Conservation (phyloP, 2,888 invertebrate species). For the Calameuta pallipes region DNA sequence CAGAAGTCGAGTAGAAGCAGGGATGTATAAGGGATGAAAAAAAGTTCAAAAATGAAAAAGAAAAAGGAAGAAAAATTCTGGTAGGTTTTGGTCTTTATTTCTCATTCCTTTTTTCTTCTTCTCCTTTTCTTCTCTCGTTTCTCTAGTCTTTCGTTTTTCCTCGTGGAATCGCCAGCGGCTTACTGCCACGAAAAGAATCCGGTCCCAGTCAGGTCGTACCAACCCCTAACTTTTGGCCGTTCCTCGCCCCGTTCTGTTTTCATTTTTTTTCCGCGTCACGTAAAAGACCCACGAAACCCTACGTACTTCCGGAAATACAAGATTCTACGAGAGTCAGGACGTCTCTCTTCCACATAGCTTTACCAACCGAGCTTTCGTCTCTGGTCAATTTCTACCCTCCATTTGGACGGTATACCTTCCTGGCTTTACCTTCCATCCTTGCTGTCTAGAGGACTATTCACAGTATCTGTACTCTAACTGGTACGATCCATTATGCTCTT, state of each 20-base stretch:
- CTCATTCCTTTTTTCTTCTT: not conserved
- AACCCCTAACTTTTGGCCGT: not conserved
- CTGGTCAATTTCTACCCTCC: slow-evolving; percentile 22
- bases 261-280: slow-evolving; percentile 15
- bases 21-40: slow-evolving; percentile 1
- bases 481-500: slow-evolving; percentile 1
- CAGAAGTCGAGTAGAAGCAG: not conserved
- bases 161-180: not conserved
- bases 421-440: not conserved
- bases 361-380: not conserved
- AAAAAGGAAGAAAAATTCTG: not conserved
- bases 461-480: not conserved
- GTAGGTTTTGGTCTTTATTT: slow-evolving; percentile 14
- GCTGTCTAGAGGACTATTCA: slow-evolving; percentile 5
- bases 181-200: not conserved
- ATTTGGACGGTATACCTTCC: not conserved
- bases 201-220: not conserved
- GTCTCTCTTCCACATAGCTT: not conserved
- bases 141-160: not conserved
- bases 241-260: slow-evolving; percentile 8
- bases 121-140: not conserved
- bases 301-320: slow-evolving; percentile 25
- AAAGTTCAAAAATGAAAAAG: not conserved
- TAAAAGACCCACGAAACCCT: slow-evolving; percentile 17
- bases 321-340: slow-evolving; percentile 15